phyloP scores from a whole-genome alignment of 2,113 vertebrate species.

The Sinocyclocheilus rhinocerous region DNA sequence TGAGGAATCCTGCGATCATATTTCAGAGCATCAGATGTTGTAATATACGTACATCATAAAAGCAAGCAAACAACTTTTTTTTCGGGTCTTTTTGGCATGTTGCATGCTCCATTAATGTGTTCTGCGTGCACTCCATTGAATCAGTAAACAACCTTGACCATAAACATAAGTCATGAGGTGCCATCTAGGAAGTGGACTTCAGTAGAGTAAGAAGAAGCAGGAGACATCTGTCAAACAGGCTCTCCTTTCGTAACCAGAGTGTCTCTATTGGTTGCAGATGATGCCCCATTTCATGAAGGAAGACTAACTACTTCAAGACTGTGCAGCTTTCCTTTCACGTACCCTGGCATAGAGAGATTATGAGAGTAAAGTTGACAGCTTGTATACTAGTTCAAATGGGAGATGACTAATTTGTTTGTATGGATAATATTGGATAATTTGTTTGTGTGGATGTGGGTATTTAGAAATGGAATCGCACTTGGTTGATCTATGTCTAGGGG shows the following conservation, averaged over 20 bases:
- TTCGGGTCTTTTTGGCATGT: neutral
- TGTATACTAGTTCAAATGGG: slow-evolving; percentile 51
- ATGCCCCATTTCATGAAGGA: slow-evolving; percentile 76
- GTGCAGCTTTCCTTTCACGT: slow-evolving; percentile 67
- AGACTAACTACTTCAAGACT: slow-evolving; percentile 71
- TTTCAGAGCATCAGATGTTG: neutral
- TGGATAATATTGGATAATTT: slow-evolving; percentile 58
- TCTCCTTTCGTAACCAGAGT: slow-evolving; percentile 72
- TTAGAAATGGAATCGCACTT: slow-evolving; percentile 13
- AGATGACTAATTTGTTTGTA: slow-evolving; percentile 55
- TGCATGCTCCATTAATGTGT: slow-evolving; percentile 53
- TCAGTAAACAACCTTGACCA: slow-evolving; percentile 72
- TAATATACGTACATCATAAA: neutral
- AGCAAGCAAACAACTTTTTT: neutral
- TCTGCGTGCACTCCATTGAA: slow-evolving; percentile 65
- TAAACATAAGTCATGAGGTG: slow-evolving; percentile 70
- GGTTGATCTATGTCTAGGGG: slow-evolving; percentile 3
- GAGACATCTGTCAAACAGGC: slow-evolving; percentile 79
- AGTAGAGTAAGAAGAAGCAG: slow-evolving; percentile 65
- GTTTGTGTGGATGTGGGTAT: slow-evolving; percentile 58
- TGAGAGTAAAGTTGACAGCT: slow-evolving; percentile 61
- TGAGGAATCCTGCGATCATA: slow-evolving; percentile 27
- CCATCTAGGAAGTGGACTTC: slow-evolving; percentile 73
- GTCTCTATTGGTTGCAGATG: slow-evolving; percentile 79
- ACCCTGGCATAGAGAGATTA: slow-evolving; percentile 64